A percentile compares a stretch with the other conserved stretches of the same genome.
Conservation (phyloP, 2,797 vertebrate species). For the Enoplosus armatus region DNA sequence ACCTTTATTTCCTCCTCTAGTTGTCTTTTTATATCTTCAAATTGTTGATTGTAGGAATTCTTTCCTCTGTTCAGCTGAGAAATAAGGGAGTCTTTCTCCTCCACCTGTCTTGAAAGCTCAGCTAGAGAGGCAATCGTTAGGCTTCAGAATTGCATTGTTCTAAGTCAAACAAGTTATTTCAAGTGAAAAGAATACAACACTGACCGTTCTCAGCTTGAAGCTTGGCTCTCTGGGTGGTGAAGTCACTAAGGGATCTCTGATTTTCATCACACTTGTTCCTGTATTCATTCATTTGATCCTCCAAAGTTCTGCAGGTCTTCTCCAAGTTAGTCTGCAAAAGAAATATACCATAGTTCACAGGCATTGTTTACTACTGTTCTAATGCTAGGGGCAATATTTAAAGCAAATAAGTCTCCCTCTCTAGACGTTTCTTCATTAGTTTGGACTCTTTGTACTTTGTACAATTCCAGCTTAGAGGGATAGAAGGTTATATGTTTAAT, state of each 20-base stretch:
- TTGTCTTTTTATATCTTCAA: slow-evolving; percentile 90
- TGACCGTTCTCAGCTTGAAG: slow-evolving; percentile 90
- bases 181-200: neutral
- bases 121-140: slow-evolving; percentile 65
- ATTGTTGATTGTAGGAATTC: slow-evolving; percentile 87
- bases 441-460: too few species aligned
- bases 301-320: slow-evolving; percentile 88
- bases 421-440: neutral
- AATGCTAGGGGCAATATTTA: neutral
- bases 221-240: slow-evolving; percentile 87
- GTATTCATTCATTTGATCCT: slow-evolving; percentile 91
- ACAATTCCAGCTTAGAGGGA: neutral
- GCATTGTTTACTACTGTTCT: neutral
- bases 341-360: slow-evolving; percentile 65
- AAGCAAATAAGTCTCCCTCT: neutral
- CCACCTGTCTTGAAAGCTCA: slow-evolving; percentile 86
- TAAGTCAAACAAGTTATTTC: neutral
- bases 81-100: slow-evolving; percentile 88
- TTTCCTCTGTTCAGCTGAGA: slow-evolving; percentile 89
- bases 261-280: slow-evolving; percentile 82
- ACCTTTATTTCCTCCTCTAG: slow-evolving; percentile 90
- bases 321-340: slow-evolving; percentile 85
- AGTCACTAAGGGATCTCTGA: slow-evolving; percentile 85
- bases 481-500: neutral
- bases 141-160: neutral